Evolutionary conservation across 2,113 vertebrate genomes (phyloP).

Genomic region (Calyptomena viridis): DNA sequence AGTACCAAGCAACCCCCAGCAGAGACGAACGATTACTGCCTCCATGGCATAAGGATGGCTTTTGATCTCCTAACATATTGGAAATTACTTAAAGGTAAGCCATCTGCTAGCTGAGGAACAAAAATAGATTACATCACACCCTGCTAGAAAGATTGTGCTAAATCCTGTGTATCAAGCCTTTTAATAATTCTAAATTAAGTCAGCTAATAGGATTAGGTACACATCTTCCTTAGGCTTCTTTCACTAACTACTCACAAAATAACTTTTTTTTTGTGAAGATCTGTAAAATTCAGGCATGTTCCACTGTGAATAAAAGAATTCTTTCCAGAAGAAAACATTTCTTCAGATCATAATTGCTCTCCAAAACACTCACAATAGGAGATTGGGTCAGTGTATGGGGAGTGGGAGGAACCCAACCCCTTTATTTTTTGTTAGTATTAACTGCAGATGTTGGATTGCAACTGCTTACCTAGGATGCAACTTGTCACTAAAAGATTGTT

Average conservation of each 20-base stretch:
- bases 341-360: constrained; percentile 47
- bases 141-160: constrained; percentile 83
- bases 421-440: neutral
- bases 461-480: neutral
- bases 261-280: constrained; percentile 39
- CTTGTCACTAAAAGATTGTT: neutral
- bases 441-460: neutral
- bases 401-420: neutral
- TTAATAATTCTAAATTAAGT: constrained; percentile 85
- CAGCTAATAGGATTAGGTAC: constrained; percentile 86
- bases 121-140: constrained; percentile 91
- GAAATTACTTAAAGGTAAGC: constrained; percentile 93
- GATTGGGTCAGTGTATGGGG: neutral
- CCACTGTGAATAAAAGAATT: constrained; percentile 47
- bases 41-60: constrained; percentile 78
- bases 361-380: neutral
- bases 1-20: constrained; percentile 80
- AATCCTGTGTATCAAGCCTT: constrained; percentile 80
- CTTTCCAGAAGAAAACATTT: constrained; percentile 52
- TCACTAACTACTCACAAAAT: constrained; percentile 69
- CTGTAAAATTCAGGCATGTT: constrained; percentile 69
- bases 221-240: constrained; percentile 76
- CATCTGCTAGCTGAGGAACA: constrained; percentile 83
- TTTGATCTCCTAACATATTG: constrained; percentile 94
- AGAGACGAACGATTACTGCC: constrained; percentile 86